Conservation (phyloP, 2,113 vertebrate species). For the Passer montanus region DNA sequence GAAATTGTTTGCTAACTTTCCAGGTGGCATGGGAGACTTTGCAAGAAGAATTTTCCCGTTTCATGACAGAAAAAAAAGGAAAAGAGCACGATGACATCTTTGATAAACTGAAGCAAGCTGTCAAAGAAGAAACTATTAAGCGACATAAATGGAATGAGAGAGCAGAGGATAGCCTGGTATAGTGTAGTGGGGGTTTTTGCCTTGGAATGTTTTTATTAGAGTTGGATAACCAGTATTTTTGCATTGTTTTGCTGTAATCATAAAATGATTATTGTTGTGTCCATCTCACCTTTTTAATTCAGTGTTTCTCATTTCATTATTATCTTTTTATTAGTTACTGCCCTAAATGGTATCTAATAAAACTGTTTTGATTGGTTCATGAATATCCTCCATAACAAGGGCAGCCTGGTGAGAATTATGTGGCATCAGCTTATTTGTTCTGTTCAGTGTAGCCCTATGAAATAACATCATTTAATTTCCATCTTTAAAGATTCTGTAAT, state of each 20-base stretch:
- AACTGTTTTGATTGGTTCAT: neutral
- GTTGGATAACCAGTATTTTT: neutral
- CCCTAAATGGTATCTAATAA: neutral
- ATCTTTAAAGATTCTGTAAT: neutral
- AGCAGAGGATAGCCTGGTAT: slow-evolving; percentile 95
- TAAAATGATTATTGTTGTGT: neutral
- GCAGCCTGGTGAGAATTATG: neutral
- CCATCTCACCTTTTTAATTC: neutral
- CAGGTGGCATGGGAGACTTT: slow-evolving; percentile 98
- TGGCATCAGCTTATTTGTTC: neutral
- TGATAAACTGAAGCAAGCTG: slow-evolving; percentile 97
- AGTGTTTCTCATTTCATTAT: neutral
- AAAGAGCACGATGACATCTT: slow-evolving; percentile 98
- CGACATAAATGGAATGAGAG: slow-evolving; percentile 97
- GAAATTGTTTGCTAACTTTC: neutral
- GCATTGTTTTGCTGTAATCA: neutral
- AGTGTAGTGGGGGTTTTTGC: neutral
- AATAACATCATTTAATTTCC: neutral
- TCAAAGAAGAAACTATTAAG: slow-evolving; percentile 96
- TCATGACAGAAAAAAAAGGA: slow-evolving; percentile 96
- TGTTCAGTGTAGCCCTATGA: neutral
- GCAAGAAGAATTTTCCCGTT: slow-evolving; percentile 96
- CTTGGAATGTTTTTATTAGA: neutral
- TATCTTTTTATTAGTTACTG: neutral
- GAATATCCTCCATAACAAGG: neutral